phyloP scores from a whole-genome alignment of 2,888 invertebrate species.

The Ptychoptera albimana region DNA sequence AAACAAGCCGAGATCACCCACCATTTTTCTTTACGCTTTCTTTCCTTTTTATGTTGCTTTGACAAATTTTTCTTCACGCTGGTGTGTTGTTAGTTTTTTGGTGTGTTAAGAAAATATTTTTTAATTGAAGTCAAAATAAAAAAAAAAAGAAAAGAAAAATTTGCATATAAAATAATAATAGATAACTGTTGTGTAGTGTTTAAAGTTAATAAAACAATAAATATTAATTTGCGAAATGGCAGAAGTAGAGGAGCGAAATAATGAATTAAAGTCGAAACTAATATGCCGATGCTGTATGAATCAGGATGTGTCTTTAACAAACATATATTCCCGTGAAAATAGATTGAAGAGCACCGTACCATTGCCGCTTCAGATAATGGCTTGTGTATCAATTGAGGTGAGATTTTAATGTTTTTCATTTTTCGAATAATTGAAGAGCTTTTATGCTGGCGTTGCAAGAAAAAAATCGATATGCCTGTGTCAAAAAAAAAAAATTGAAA shows the following conservation, averaged over 20 bases:
- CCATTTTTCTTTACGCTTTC: no score
- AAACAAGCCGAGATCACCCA: no score
- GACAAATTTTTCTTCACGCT: no score
- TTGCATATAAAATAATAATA: no score
- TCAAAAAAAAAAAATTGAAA: neutral
- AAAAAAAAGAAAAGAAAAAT: no score
- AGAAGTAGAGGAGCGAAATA: slow-evolving; percentile 42
- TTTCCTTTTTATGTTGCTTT: no score
- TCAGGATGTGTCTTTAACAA: slow-evolving; percentile 43
- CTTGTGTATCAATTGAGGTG: slow-evolving; percentile 65
- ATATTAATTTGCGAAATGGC: neutral
- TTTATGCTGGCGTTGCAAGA: neutral
- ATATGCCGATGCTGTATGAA: slow-evolving; percentile 62
- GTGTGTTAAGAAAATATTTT: no score
- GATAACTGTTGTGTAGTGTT: no score
- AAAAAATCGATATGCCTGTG: neutral
- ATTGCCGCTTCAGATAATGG: slow-evolving; percentile 58
- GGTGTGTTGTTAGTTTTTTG: no score
- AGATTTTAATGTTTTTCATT: slow-evolving; percentile 18
- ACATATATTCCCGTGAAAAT: slow-evolving; percentile 45
- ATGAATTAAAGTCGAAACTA: slow-evolving; percentile 42
- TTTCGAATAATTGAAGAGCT: neutral
- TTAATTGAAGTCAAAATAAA: no score
- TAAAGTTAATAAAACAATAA: no score
- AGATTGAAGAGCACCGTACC: slow-evolving; percentile 44